Conservation (phyloP, 2,888 invertebrate genomes). For the Macrosoma leucophasiata region DNA sequence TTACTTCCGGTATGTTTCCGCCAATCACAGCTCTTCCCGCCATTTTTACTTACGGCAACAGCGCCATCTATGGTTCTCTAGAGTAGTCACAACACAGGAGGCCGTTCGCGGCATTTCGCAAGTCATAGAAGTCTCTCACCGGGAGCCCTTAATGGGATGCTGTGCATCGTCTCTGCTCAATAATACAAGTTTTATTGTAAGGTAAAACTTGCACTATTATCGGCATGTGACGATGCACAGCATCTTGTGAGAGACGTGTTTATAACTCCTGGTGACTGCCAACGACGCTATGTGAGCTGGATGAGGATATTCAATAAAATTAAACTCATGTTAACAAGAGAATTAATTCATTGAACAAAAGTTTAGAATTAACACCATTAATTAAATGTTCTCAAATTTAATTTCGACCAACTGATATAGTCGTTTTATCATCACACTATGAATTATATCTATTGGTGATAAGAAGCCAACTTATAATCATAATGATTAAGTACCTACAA, state of each 20-base stretch:
- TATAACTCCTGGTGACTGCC: conserved; percentile 16
- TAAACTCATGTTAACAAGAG: too few relatives aligned
- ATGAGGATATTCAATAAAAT: too few relatives aligned
- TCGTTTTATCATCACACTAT: too few relatives aligned
- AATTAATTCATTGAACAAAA: too few relatives aligned
- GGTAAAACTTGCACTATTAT: too few relatives aligned
- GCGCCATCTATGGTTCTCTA: background rate
- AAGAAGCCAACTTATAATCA: too few relatives aligned
- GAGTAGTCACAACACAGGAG: background rate
- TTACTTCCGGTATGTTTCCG: too few relatives aligned
- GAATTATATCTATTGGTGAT: too few relatives aligned
- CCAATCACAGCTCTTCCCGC: background rate
- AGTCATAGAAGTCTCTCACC: background rate
- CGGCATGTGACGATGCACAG: conserved; percentile 11
- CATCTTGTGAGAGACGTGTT: conserved; percentile 16
- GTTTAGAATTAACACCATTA: too few relatives aligned
- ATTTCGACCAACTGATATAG: too few relatives aligned
- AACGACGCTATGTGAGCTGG: conserved; percentile 9
- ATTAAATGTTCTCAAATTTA: too few relatives aligned
- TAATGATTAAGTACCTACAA: background rate
- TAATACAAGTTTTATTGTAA: conserved; percentile 5
- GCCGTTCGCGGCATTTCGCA: background rate
- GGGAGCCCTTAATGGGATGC: background rate
- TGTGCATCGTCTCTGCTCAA: background rate
- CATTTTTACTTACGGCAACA: background rate